These are phyloP conservation scores for Unio pictorum DNA, from an alignment of 2,888 invertebrate species.

Conservation along the genomic window DNA sequence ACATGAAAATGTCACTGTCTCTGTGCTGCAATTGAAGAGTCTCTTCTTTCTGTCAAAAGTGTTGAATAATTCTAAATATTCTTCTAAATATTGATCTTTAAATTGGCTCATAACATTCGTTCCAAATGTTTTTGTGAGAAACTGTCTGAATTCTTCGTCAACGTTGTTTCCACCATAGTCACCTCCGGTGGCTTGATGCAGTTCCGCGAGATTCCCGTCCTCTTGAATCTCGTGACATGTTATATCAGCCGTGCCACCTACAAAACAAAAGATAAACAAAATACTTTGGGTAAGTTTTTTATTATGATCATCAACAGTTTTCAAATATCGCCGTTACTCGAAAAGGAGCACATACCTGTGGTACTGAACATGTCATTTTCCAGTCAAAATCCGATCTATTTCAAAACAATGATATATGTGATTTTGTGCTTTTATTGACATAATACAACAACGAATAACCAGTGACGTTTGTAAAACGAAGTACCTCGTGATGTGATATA, in stretches of 20 bases:
- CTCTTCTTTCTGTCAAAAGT: constrained; percentile 25
- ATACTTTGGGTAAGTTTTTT: too few relatives aligned
- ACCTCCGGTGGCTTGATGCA: constrained; percentile 24
- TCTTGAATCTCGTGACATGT: constrained; percentile 19
- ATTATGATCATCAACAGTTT: too few relatives aligned
- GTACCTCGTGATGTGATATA: too few relatives aligned
- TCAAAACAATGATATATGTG: too few relatives aligned
- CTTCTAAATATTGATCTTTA: constrained; percentile 8
- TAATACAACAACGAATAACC: too few relatives aligned
- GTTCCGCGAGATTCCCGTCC: constrained; percentile 21
- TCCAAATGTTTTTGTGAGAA: constrained; percentile 11
- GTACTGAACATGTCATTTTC: too few relatives aligned
- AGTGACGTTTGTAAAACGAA: too few relatives aligned
- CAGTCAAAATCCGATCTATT: too few relatives aligned
- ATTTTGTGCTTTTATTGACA: too few relatives aligned
- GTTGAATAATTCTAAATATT: constrained; percentile 22
- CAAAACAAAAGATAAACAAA: too few relatives aligned
- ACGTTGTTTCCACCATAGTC: constrained; percentile 26
- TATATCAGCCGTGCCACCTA: constrained; percentile 9
- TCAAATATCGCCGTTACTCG: too few relatives aligned
- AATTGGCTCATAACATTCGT: constrained; percentile 10
- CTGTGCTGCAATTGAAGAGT: constrained; percentile 12
- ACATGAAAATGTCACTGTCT: constrained; percentile 12
- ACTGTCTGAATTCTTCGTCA: constrained; percentile 14
- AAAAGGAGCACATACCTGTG: too few relatives aligned